Percentiles rank a stretch among this genome's conserved stretches.
Conservation (phyloP, 2,888 invertebrate species). For the Drosophila subquinaria region DNA sequence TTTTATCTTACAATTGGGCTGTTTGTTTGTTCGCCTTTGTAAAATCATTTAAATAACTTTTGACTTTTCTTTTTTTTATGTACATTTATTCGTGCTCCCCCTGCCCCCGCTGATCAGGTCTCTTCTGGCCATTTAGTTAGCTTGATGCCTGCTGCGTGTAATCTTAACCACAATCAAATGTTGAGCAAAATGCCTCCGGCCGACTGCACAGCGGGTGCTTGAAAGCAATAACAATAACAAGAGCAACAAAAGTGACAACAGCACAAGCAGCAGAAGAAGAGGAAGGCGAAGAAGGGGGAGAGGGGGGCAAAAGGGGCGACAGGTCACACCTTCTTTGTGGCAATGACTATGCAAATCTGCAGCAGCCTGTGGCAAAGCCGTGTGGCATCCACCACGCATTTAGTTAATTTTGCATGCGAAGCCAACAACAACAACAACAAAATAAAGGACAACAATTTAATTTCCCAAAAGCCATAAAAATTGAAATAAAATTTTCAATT, state of each 20-base stretch:
- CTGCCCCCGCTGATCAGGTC: background rate
- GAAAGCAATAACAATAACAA: constrained; percentile 54
- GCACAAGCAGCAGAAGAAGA: constrained; percentile 7
- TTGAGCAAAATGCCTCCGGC: constrained; percentile 72
- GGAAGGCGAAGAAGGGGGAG: constrained; percentile 13
- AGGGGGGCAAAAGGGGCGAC: constrained; percentile 39
- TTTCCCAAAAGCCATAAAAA: constrained; percentile 78
- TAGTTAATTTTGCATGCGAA: constrained; percentile 73
- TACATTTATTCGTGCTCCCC: background rate
- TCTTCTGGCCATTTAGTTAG: constrained; percentile 11
- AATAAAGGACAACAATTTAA: constrained; percentile 71
- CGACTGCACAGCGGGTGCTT: constrained; percentile 54
- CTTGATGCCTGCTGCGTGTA: constrained; percentile 54
- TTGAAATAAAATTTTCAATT: constrained; percentile 76
- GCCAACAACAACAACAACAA: background rate
- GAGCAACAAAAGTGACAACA: constrained; percentile 45
- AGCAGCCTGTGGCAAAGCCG: constrained; percentile 6
- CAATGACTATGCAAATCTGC: constrained; percentile 62
- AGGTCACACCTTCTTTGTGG: constrained; percentile 68
- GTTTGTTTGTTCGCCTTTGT: constrained; percentile 6
- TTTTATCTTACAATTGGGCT: background rate
- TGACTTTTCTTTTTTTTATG: background rate
- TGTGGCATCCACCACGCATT: constrained; percentile 43
- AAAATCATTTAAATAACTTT: constrained; percentile 9
- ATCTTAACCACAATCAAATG: constrained; percentile 75